Evolutionary conservation across 1,140 invertebrate species (phyloP), one percentile per base, ranked within the genome.

Genomic region (Frieseomelitta varia): DNA sequence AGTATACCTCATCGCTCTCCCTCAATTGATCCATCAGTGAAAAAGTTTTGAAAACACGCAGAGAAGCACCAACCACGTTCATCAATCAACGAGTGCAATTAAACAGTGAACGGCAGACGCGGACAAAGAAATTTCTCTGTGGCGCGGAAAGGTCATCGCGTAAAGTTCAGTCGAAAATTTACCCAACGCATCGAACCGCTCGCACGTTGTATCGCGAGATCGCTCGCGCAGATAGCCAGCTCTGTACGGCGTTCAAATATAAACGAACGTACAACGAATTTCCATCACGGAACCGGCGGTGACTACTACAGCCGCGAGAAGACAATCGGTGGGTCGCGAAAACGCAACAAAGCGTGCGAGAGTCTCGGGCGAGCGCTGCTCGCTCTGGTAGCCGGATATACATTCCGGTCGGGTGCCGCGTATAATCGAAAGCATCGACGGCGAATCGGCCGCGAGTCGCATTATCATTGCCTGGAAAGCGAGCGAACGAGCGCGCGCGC

Each of bases 391-490:
- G 67, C 77, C 65, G 65, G 65, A 76, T 79, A 79, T 79, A 53
- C 81, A 71, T 84, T 79, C 81, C 65, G 30, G n/a, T 12, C 39
- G 65, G 63, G 39, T 47, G 39, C 39, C 39, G 39, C 53, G 47
- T 79, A 84, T 79, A 84, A 84, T 84, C 81, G 81, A 87, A 80
- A 80, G 84, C 84, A 84, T 87, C 87, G 88, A 73, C 82, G 88
- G 76, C 82, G 76, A 65, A 86, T 86, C 87, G 76, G 73, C 47
- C 56, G 84, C 84, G 80, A 74, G 81, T 87, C 81, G 89, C 86
- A 90, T 90, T 90, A 90, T 90, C 89, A 85, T 80, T 87, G 88
- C 89, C 77, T 78, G 83, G 85, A 90, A 90, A 90, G 79, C 81
- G 67, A 61, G 74, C 74, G 51, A 47, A 0, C 39, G 39, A 8